phyloP scores from a whole-genome alignment of 2,113 vertebrate species.

The Rhynchomys soricoides region DNA sequence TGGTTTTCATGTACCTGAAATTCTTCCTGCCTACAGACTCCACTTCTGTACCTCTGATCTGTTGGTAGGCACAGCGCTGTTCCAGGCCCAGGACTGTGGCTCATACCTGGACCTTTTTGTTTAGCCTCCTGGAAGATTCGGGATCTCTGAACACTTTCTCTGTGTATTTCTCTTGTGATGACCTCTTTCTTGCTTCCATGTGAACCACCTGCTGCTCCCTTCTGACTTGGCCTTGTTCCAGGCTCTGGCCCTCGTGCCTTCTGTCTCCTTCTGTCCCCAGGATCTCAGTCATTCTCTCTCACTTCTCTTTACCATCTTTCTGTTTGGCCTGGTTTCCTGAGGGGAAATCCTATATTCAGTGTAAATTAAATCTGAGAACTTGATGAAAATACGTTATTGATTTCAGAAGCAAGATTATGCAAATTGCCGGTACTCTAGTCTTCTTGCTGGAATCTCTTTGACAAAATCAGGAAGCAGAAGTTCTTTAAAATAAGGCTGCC shows the following conservation, averaged over 20 bases:
- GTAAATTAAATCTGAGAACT: constrained; percentile 51
- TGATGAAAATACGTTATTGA: constrained; percentile 44
- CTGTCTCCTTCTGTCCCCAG: not conserved
- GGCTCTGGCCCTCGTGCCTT: not conserved
- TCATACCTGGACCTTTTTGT: not conserved
- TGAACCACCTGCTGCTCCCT: not conserved
- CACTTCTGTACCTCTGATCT: not conserved
- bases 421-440: constrained; percentile 29
- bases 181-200: not conserved
- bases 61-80: no score
- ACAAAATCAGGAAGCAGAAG: constrained; percentile 45
- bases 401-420: constrained; percentile 60
- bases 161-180: not conserved
- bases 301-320: not conserved
- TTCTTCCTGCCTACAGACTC: not conserved
- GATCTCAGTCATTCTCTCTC: not conserved
- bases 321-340: not conserved
- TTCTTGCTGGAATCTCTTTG: constrained; percentile 22
- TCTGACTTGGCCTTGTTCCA: not conserved
- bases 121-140: not conserved
- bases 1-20: not conserved
- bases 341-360: not conserved
- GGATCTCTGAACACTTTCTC: not conserved
- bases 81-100: not conserved
- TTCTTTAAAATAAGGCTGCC: not conserved